Evolutionary conservation across 2,113 vertebrate genomes (phyloP).

Genomic region (Alces alces): DNA sequence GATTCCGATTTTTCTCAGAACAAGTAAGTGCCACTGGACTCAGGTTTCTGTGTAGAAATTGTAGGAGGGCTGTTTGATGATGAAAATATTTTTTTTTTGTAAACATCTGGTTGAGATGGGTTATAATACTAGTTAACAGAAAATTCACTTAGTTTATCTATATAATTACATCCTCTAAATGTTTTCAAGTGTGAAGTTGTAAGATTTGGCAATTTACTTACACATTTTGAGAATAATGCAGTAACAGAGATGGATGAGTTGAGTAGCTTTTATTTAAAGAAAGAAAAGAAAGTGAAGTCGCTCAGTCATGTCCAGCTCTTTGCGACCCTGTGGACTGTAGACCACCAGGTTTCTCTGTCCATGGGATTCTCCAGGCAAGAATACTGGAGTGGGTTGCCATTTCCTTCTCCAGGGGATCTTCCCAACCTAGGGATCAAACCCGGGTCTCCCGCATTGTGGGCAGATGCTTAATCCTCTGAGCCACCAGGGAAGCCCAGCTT

Average conservation of each 20-base stretch:
- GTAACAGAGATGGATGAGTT: background rate
- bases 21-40: slow-evolving; percentile 83
- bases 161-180: background rate
- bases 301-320: too few species aligned
- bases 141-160: background rate
- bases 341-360: too few species aligned
- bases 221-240: background rate
- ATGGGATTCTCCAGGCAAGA: too few species aligned
- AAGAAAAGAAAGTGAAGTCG: too few species aligned
- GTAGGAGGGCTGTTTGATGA: background rate
- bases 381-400: too few species aligned
- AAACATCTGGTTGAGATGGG: background rate
- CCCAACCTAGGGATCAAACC: too few species aligned
- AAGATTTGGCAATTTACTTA: background rate
- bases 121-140: background rate
- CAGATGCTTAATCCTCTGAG: too few species aligned
- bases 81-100: background rate
- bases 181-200: background rate
- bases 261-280: slow-evolving; percentile 9
- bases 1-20: slow-evolving; percentile 97
- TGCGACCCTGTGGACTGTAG: too few species aligned
- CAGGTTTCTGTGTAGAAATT: background rate
- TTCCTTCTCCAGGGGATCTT: too few species aligned
- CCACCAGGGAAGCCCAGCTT: background rate
- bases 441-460: too few species aligned